Evolutionary conservation across 2,888 invertebrate species (phyloP), one percentile per base, ranked within the genome.

Genomic region (Apeira syringaria): DNA sequence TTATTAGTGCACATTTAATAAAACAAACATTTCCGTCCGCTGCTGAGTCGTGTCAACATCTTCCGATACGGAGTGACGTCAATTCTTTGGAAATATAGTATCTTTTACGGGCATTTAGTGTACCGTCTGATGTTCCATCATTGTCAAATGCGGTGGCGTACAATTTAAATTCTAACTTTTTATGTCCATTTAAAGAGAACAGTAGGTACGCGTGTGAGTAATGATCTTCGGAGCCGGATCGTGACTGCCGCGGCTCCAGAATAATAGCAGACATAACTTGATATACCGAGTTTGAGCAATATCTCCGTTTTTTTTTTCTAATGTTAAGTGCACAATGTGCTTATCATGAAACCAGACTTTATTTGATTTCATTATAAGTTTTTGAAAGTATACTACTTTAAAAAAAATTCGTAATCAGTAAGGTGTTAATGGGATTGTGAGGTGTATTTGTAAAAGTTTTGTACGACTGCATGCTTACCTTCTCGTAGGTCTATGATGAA

Each of bases 371-470:
- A n/a, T n/a, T n/a, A n/a, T n/a, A n/a, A n/a, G n/a, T n/a, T n/a
- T n/a, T n/a, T n/a, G n/a, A n/a, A n/a, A n/a, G n/a, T n/a, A n/a
- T n/a, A n/a, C n/a, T n/a, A n/a, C n/a, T n/a, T n/a, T n/a, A n/a
- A n/a, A n/a, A n/a, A n/a, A n/a, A n/a, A n/a, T n/a, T n/a, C n/a
- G n/a, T n/a, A n/a, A n/a, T n/a, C n/a, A n/a, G n/a, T n/a, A n/a
- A n/a, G n/a, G n/a, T n/a, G n/a, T n/a, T 29, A 27, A 34, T 39
- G 27, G 18, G 25, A 20, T 31, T 18, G 31, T 45, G 53, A 44
- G 38, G 44, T 48, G 24, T 47, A 32, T 53, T 49, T 53, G 63
- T 77, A 76, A 75, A 78, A 82, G 80, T 80, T 78, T 73, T 70
- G 50, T 53, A 36, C 35, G 24, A 48, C 46, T 57, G 6, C 53